Conservation (phyloP, 2,113 vertebrate species). For the Coptodon rendalli region DNA sequence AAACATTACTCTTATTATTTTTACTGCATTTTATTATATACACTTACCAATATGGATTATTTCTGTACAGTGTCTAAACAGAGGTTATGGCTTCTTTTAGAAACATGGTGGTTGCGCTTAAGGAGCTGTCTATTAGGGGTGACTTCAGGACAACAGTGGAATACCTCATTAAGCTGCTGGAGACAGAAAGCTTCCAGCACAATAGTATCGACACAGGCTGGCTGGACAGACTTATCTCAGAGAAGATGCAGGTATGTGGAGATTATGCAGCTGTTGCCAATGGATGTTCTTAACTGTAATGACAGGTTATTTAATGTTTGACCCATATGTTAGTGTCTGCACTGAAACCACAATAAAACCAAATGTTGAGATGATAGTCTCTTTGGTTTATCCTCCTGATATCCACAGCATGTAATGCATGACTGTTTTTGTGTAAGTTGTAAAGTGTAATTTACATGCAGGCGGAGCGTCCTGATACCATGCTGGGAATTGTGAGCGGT, state of each 20-base stretch:
- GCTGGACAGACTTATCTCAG: slow-evolving; percentile 93
- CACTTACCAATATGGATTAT: background rate
- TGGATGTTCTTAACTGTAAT: background rate
- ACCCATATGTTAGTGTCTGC: background rate
- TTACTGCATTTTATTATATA: background rate
- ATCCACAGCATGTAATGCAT: background rate
- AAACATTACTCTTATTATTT: background rate
- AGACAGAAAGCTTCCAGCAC: slow-evolving; percentile 95
- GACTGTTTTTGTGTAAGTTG: background rate
- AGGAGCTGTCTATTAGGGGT: slow-evolving; percentile 94
- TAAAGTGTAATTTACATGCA: slow-evolving; percentile 42
- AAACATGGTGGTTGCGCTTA: slow-evolving; percentile 98
- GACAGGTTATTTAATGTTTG: background rate
- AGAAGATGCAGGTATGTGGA: slow-evolving; percentile 92
- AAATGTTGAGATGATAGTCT: background rate
- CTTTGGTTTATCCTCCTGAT: background rate
- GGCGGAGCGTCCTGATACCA: slow-evolving; percentile 96
- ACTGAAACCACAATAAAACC: background rate
- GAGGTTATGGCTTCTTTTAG: slow-evolving; percentile 55
- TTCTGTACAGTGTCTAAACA: background rate
- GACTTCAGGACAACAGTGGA: slow-evolving; percentile 98
- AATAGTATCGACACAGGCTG: slow-evolving; percentile 97
- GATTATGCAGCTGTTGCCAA: background rate
- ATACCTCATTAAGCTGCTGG: slow-evolving; percentile 94
- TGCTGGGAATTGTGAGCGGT: slow-evolving; percentile 93